A percentile compares a stretch with the other conserved stretches of the same genome.
Evolutionary conservation across 2,888 invertebrate genomes (phyloP).

Genomic region (Philereme transversata): DNA sequence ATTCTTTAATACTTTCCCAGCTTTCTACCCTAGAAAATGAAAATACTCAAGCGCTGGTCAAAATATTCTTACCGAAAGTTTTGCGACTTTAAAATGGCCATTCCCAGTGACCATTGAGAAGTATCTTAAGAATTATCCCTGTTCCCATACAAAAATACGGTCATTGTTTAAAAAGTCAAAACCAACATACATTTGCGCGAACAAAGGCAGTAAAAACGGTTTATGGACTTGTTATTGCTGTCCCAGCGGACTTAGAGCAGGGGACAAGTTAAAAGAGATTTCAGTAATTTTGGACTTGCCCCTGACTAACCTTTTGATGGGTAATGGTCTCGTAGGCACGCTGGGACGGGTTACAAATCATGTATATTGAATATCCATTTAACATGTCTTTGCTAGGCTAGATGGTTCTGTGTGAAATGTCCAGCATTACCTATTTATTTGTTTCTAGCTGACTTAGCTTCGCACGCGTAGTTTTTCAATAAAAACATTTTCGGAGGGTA

Average conservation of each 20-base stretch:
- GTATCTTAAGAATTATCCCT: slow-evolving; percentile 66
- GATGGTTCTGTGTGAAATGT: too few relatives aligned
- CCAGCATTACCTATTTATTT: too few relatives aligned
- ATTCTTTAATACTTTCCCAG: too few relatives aligned
- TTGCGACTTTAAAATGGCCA: slow-evolving; percentile 49
- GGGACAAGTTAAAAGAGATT: slow-evolving; percentile 45
- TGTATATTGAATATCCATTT: too few relatives aligned
- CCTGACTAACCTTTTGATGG: too few relatives aligned
- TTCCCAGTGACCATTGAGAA: slow-evolving; percentile 58
- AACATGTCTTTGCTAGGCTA: too few relatives aligned
- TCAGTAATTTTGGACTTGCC: too few relatives aligned
- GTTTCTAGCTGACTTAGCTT: too few relatives aligned
- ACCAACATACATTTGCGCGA: slow-evolving; percentile 82
- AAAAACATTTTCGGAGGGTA: too few relatives aligned
- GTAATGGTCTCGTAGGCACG: too few relatives aligned
- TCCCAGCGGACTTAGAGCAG: slow-evolving; percentile 67
- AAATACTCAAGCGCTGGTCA: slow-evolving; percentile 14
- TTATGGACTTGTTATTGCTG: slow-evolving; percentile 83
- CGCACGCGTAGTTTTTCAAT: too few relatives aligned
- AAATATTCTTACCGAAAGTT: slow-evolving; percentile 15
- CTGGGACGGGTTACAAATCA: too few relatives aligned
- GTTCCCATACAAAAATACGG: slow-evolving; percentile 75
- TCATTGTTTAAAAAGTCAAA: slow-evolving; percentile 83
- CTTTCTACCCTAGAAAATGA: neutral
- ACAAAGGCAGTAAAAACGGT: slow-evolving; percentile 84